Evolutionary conservation across 2,888 invertebrate species (phyloP).

Genomic region (Agonopterix subpropinquella): DNA sequence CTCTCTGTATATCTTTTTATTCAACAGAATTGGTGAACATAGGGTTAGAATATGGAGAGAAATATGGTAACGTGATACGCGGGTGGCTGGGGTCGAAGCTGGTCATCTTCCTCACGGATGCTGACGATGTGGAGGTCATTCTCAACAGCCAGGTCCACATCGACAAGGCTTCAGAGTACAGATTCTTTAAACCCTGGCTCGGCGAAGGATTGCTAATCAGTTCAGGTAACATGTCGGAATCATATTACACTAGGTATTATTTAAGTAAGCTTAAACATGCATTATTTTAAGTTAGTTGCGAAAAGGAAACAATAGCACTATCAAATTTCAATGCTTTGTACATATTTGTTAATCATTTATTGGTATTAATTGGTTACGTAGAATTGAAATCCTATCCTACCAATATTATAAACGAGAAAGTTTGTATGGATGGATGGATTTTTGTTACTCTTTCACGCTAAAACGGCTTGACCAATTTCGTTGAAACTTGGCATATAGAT

Average conservation of each 20-base stretch:
- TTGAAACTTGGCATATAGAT: too few species aligned
- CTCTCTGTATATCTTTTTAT: not conserved
- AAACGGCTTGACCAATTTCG: too few species aligned
- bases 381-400: too few species aligned
- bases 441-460: too few species aligned
- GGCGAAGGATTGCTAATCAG: slow-evolving; percentile 87
- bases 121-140: slow-evolving; percentile 83
- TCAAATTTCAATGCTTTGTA: too few species aligned
- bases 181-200: slow-evolving; percentile 87
- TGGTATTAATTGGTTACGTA: too few species aligned
- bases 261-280: too few species aligned
- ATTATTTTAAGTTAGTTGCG: too few species aligned
- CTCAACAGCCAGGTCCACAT: slow-evolving; percentile 85
- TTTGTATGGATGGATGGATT: too few species aligned
- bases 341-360: too few species aligned
- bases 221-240: slow-evolving; percentile 65
- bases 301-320: too few species aligned
- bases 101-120: slow-evolving; percentile 80
- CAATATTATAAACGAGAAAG: too few species aligned
- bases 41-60: slow-evolving; percentile 59
- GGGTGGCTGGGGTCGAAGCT: slow-evolving; percentile 83
- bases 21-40: slow-evolving; percentile 74
- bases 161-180: slow-evolving; percentile 83
- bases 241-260: not conserved
- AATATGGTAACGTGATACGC: slow-evolving; percentile 72